Base-by-base conservation (phyloP, 2,797 vertebrate genomes). In the Siniperca obscura region DNA sequence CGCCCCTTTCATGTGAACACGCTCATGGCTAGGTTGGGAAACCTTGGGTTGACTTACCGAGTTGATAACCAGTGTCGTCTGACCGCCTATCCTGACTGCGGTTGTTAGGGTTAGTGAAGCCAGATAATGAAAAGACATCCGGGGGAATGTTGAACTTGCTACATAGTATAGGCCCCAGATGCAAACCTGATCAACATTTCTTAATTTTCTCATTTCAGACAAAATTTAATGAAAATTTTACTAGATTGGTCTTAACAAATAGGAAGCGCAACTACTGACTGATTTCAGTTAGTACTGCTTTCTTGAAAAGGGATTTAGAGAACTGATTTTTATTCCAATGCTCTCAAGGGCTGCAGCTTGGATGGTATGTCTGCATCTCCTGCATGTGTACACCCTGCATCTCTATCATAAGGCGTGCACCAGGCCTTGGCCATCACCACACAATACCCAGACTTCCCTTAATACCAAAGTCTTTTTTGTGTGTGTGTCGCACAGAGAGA, bases 401-500 rank as follows among this genome's bases (percentile, higher is more conserved):
- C 57, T 78, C 76, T 55, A 22, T 82, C 64, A 82, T 34, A 25
- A 80, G 61, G 40, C 68, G 3, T 70, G 53, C 59, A 73, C 25
- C 70, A 40, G 30, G 46, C 66, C 55, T 55, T 52, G 50, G 74
- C 36, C 74, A 81, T 62, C 68, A 59, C 7, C 19, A 61, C 55
- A 42, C 27, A 74, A 48, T 57, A 64, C 22, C 53, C 55, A 68
- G 77, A 86, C 74, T 82, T 85, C 71, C 76, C 70, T 76, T 71
- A 59, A 70, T 59, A 81, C 84, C 71, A 66, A 27, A 59, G 55
- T 44, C 34, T 77, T 67, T 67, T 66, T 44, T 36, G 64, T 11
- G 46, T 27, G 70, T 50, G 56, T 53, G 62, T 82, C 55, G 65
- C 82, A 76, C 70, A 82, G 74, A 81, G 62, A 77, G n/a, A 87